These are phyloP conservation scores for Bombycilla garrulus DNA, from an alignment of 2,113 vertebrate genomes.

Conservation along the genomic window DNA sequence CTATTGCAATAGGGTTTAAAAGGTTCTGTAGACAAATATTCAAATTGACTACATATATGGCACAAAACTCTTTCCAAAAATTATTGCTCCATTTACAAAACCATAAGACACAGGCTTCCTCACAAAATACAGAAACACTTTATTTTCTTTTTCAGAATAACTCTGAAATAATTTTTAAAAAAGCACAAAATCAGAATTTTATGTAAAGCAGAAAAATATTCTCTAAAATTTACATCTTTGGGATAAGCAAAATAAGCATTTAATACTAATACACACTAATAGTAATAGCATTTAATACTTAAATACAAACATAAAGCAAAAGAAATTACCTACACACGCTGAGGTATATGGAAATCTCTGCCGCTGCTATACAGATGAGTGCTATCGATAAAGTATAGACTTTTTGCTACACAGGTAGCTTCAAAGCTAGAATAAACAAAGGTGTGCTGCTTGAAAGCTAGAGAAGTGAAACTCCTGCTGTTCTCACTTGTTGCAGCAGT, in stretches of 20 bases:
- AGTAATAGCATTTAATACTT: neutral
- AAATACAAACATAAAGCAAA: neutral
- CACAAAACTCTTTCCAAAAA: neutral
- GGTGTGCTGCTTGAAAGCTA: neutral
- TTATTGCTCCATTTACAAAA: neutral
- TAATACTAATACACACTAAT: too few species aligned
- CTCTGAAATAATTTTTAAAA: neutral
- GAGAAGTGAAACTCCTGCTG: neutral
- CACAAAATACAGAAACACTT: neutral
- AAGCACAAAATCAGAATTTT: neutral
- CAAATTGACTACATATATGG: neutral
- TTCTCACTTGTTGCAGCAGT: neutral
- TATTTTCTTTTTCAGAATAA: neutral
- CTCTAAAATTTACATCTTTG: neutral
- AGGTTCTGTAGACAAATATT: neutral
- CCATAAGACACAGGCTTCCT: accelerated
- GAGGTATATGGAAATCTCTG: neutral
- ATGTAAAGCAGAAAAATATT: neutral
- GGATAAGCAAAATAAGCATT: neutral
- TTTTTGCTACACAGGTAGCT: neutral
- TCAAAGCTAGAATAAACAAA: neutral
- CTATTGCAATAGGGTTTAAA: neutral
- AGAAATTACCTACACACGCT: neutral
- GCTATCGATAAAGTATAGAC: neutral
- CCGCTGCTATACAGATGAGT: neutral